Evolutionary conservation across 2,888 invertebrate genomes (phyloP), one percentile per base, ranked within the genome.

Genomic region (Chironomus tentans): DNA sequence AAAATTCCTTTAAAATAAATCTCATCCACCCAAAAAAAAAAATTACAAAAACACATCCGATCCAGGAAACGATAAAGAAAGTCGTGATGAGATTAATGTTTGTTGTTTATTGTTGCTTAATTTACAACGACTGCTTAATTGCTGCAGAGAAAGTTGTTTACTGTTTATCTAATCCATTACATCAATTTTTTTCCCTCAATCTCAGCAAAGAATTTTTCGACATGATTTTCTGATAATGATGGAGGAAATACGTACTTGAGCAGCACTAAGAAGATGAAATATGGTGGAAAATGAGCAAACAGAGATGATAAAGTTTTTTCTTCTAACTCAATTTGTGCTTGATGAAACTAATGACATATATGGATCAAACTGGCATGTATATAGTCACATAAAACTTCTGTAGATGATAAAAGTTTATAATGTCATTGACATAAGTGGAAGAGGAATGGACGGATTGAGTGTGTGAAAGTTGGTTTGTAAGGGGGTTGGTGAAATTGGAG

Each of bases 371-470:
- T 65, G 13, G 13, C 65, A 65, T 65, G 21, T 56, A 56, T 56
- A 56, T 18, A 24, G 18, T 21, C 65, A 24, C 21, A 65, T 7
- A 13, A 13, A 24, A 13, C 21, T 10, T 65, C 13, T 21, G 13
- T 13, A 24, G 65, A 65, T 65, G 65, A 62, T 61, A 24, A 72
- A 72, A 72, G 72, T 72, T 72, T 62, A 62, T 72, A 62, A 72
- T 72, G 72, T 72, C 72, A 72, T 62, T 62, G 72, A 62, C 72
- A 72, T 61, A 50, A 70, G 50, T 24, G 50, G 22, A 70, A 2
- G n/a, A n/a, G n/a, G 56, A 56, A 6, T 56, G 1, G 56, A 6
- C 1, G 12, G 18, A 18, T 38, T 38, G 10, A 38, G 38, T 38
- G 38, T 38, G 38, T 38, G 38, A 38, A 38, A 2, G 38, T 28